phyloP scores from a whole-genome alignment of 37 sponge, comb jelly and placozoan species.

The Halichondria panicea region DNA sequence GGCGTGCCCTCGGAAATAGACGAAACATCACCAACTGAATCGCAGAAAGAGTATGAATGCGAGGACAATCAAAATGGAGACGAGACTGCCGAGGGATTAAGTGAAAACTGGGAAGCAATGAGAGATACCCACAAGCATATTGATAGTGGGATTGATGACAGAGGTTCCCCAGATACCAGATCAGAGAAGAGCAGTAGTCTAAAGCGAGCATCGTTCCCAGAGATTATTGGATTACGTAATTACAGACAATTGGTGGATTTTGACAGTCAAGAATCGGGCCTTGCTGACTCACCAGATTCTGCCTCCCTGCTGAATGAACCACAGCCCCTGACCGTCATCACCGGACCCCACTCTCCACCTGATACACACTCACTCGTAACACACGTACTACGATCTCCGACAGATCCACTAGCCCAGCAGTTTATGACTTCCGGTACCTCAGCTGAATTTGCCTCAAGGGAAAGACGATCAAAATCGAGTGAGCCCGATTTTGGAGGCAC shows the following conservation, averaged over 20 bases:
- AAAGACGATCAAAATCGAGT: background rate
- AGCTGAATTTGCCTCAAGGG: background rate
- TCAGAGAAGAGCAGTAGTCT: background rate
- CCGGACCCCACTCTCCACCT: background rate
- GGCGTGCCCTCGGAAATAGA: too few relatives aligned
- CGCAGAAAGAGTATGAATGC: too few relatives aligned
- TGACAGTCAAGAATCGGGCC: slow-evolving; percentile 30
- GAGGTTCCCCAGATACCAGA: background rate
- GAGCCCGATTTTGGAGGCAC: background rate
- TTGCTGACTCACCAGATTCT: slow-evolving; percentile 36
- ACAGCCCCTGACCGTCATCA: background rate
- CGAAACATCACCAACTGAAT: too few relatives aligned
- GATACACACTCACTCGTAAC: background rate
- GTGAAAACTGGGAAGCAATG: background rate
- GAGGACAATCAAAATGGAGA: background rate
- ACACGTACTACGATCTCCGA: background rate
- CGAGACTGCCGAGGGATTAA: background rate
- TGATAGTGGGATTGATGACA: slow-evolving; percentile 46
- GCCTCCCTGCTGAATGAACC: background rate
- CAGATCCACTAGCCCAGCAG: background rate
- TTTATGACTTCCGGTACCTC: too few relatives aligned
- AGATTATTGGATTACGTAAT: too few relatives aligned
- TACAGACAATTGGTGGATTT: too few relatives aligned
- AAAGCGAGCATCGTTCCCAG: too few relatives aligned
- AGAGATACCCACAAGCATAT: background rate